A percentile compares a stretch with the other conserved stretches of the same genome.
These are phyloP conservation scores for Helarctos malayanus DNA, from an alignment of 2,797 vertebrate species.

Conservation along the genomic window DNA sequence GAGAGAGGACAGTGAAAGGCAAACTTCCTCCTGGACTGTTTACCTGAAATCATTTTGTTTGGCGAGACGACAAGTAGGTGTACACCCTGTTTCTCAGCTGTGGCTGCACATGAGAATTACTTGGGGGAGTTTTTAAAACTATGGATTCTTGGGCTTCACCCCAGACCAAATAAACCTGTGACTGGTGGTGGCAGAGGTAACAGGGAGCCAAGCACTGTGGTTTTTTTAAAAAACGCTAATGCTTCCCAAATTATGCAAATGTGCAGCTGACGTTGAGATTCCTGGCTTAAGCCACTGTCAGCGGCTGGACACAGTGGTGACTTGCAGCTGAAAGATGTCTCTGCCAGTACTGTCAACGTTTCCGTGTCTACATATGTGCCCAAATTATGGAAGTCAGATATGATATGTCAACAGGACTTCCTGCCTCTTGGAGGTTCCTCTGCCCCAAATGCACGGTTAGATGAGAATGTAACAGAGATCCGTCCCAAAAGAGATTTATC, in stretches of 20 bases:
- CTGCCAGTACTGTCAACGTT: fast-evolving
- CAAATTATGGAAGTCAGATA: no score
- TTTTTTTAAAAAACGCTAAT: background rate
- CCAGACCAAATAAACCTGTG: no score
- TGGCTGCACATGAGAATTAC: background rate
- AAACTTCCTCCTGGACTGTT: background rate
- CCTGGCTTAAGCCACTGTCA: background rate
- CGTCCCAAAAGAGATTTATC: background rate
- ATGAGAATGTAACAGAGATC: background rate
- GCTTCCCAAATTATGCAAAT: background rate
- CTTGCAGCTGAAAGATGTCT: background rate
- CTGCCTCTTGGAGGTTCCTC: background rate
- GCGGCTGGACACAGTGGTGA: background rate
- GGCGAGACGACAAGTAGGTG: background rate
- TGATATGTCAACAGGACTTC: no score
- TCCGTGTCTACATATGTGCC: background rate
- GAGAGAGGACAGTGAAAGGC: background rate
- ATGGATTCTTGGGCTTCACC: background rate
- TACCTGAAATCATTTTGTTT: background rate
- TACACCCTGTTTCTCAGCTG: background rate
- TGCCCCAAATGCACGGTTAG: no score
- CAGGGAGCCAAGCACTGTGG: background rate
- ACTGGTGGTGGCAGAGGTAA: background rate
- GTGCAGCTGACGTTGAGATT: background rate
- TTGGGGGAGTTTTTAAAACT: background rate